These are phyloP conservation scores for Synanthedon vespiformis DNA, from an alignment of 2,888 invertebrate genomes.

Conservation along the genomic window DNA sequence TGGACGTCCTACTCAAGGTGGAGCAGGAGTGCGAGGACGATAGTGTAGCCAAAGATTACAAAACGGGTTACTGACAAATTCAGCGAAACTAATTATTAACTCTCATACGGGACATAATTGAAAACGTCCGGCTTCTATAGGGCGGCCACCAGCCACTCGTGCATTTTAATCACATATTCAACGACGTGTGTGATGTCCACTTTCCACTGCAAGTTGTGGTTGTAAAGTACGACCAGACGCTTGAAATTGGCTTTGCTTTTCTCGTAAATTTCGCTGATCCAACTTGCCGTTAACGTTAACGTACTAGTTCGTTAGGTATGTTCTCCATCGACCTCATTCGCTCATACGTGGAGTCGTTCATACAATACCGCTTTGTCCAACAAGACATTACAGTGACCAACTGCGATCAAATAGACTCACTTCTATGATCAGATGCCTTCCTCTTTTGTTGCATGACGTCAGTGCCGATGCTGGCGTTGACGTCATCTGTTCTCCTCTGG, in stretches of 20 bases:
- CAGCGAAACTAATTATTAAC: neutral
- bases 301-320: constrained; percentile 9
- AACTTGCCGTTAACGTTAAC: constrained; percentile 11
- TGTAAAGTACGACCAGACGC: constrained; percentile 12
- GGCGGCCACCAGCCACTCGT: neutral
- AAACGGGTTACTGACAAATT: neutral
- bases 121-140: neutral
- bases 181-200: constrained; percentile 27
- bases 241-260: neutral
- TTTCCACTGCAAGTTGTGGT: constrained; percentile 15
- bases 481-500: too few relatives aligned
- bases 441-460: too few relatives aligned
- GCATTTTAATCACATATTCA: constrained; percentile 9
- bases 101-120: neutral
- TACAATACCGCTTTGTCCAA: constrained; percentile 2
- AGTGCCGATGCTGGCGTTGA: too few relatives aligned
- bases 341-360: constrained; percentile 19
- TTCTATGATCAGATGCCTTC: neutral
- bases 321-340: constrained; percentile 12
- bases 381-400: too few relatives aligned
- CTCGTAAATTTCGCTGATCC: constrained; percentile 15
- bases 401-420: too few relatives aligned
- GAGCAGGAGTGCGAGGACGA: constrained; percentile 44
- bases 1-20: constrained; percentile 41
- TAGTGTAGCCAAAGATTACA: neutral